phyloP scores from a whole-genome alignment of 2,888 invertebrate genomes.

The Vandiemenella viatica region DNA sequence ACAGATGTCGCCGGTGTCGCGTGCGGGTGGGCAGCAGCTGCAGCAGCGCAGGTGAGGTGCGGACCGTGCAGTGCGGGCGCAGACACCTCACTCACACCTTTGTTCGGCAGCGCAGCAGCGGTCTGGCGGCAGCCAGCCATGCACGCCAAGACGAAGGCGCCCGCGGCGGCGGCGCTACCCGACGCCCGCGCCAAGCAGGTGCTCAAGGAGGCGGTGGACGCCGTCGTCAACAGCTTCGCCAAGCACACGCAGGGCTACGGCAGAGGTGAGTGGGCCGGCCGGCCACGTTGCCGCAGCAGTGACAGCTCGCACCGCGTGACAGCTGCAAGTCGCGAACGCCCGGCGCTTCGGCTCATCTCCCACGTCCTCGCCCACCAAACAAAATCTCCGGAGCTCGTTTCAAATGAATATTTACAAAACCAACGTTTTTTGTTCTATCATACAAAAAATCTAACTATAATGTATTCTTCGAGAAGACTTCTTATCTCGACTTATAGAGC shows the following conservation, averaged over 20 bases:
- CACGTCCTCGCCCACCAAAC: not conserved
- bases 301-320: too few relatives aligned
- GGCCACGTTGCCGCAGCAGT: not conserved
- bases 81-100: conserved; percentile 3
- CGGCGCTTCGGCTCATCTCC: not conserved
- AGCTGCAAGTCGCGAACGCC: too few relatives aligned
- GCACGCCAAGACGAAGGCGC: conserved; percentile 15
- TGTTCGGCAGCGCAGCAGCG: not conserved
- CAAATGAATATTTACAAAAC: too few relatives aligned
- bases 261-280: conserved; percentile 35
- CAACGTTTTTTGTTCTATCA: too few relatives aligned
- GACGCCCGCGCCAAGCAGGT: conserved; percentile 41
- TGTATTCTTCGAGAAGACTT: too few relatives aligned
- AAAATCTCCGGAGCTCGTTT: too few relatives aligned
- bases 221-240: conserved; percentile 56
- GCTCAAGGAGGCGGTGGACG: conserved; percentile 54
- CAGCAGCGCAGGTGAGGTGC: not conserved
- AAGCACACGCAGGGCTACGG: conserved; percentile 56
- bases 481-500: too few relatives aligned
- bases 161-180: conserved; percentile 25
- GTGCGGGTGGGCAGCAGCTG: not conserved
- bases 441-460: too few relatives aligned
- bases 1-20: not conserved
- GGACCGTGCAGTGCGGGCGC: not conserved
- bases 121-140: conserved; percentile 5